Percentiles rank a stretch among this genome's conserved stretches.
Conservation (phyloP, 2,888 invertebrate genomes). For the Monochamus alternatus region DNA sequence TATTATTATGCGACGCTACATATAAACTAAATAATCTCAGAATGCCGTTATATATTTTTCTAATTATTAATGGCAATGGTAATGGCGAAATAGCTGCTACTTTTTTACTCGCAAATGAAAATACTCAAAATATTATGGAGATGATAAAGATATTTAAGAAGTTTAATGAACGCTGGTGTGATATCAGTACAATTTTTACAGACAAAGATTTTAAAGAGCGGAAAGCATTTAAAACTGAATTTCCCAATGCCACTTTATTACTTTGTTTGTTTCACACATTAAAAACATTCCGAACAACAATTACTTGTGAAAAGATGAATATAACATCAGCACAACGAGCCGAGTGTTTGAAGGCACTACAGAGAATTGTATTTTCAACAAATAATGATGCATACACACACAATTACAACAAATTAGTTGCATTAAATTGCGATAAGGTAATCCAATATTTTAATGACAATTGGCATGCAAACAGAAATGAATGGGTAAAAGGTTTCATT, state of each 20-base stretch:
- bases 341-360: conserved; percentile 21
- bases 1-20: conserved; percentile 31
- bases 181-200: conserved; percentile 21
- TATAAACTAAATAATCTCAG: conserved; percentile 33
- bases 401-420: conserved; percentile 19
- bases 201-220: conserved; percentile 38
- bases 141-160: conserved; percentile 37
- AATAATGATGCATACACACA: background rate
- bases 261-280: conserved; percentile 38
- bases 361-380: conserved; percentile 34
- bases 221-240: conserved; percentile 31
- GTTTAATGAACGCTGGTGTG: conserved; percentile 27
- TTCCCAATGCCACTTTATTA: conserved; percentile 29
- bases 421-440: conserved; percentile 28
- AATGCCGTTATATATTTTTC: conserved; percentile 37
- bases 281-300: conserved; percentile 35
- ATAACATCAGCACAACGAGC: conserved; percentile 33
- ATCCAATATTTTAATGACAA: conserved; percentile 33
- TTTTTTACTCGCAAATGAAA: conserved; percentile 38
- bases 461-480: conserved; percentile 33
- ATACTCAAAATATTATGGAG: conserved; percentile 9
- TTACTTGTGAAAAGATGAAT: conserved; percentile 34
- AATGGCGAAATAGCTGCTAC: conserved; percentile 28
- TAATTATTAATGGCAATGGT: conserved; percentile 27
- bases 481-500: conserved; percentile 34